Base-by-base conservation (phyloP, 2,888 invertebrate species). In the Diachrysia chrysitis region DNA sequence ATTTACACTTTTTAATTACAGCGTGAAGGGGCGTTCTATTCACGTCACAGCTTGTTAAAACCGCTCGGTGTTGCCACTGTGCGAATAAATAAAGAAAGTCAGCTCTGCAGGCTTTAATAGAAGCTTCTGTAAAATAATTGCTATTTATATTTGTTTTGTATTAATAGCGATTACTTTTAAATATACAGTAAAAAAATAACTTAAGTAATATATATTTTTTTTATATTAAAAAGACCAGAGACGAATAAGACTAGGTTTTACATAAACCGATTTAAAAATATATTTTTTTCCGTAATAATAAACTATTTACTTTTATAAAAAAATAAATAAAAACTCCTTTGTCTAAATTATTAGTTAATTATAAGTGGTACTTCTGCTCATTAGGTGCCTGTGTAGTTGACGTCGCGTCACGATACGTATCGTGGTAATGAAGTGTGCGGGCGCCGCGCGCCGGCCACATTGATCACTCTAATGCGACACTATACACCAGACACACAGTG, bases 1-100 rank as follows among this genome's bases (percentile, higher is more conserved):
- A 66, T 63, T 61, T 60, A 63, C 48, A 66, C 25, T 57, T 71
- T 75, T 71, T 69, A 67, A 67, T 77, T 60, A 60, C 60, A 69
- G 37, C 29, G 25, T 58, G 51, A 5, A 57, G 51, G 9, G 55
- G 51, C 54, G 48, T 64, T 60, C 69, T 58, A 65, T 69, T 72
- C 63, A 72, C 53, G 56, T 51, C 54, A 57, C 59, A 46, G 60
- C 60, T 62, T 59, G 64, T 66, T 65, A 56, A 65, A 59, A 46
- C 29, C 48, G 73, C 54, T 37, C 29, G 21, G 46, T 25, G 10
- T 7, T 37, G 17, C 21, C 56, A 53, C 53, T 2, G 3, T 14
- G 10, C 2, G 6, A 4, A 10, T 23, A 14, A 6, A 1, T 14
- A 19, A 35, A 57, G 72, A 67, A 73, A 58, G n/a, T 7, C 59